Evolutionary conservation across 2,113 vertebrate species (phyloP), one percentile per base, ranked within the genome.

Genomic region (Sprattus sprattus): DNA sequence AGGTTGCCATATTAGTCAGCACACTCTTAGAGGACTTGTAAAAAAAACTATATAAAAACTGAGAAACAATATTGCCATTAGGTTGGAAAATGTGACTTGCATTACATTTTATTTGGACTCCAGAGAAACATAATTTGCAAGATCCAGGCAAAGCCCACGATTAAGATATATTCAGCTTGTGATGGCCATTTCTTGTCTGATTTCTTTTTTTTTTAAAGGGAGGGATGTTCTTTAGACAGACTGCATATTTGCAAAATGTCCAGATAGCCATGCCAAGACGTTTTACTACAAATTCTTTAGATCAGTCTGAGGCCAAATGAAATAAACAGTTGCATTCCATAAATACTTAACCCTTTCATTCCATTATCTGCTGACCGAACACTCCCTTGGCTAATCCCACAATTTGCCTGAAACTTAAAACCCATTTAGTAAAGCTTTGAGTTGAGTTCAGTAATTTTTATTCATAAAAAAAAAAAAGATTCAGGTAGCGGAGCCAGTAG

Each of bases 211-310:
- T 85, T 87, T 83, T 78, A 45, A 82, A 85, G 83, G 11, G 60
- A 80, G 84, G 81, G 78, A 84, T 85, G 54, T 89, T 87, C 83
- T 81, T 87, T 84, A 86, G 84, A 64, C 64, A 44, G 89, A 85
- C 71, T 83, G 87, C 84, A 90, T 88, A 90, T 84, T 90, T 92
- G 91, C 52, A 85, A 86, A 85, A 81, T 82, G 84, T 87, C 86
- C 86, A 90, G 85, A 8, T 83, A 50, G 83, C 84, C 52, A 83
- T 78, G 86, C 88, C 89, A 90, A 88, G 52, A 39, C 80, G 81
- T 88, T 88, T 87, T 85, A 89, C 78, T 89, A 89, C 84, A 88
- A 47, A 88, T 86, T 87, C 85, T 87, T 89, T 80, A 60, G 82
- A 83, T 46, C 46, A 13, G 49, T 28, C 57, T 52, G n/a, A 84